These are phyloP conservation scores for Choloepus hoffmanni DNA, from an alignment of 2,113 vertebrate genomes.

Conservation along the genomic window DNA sequence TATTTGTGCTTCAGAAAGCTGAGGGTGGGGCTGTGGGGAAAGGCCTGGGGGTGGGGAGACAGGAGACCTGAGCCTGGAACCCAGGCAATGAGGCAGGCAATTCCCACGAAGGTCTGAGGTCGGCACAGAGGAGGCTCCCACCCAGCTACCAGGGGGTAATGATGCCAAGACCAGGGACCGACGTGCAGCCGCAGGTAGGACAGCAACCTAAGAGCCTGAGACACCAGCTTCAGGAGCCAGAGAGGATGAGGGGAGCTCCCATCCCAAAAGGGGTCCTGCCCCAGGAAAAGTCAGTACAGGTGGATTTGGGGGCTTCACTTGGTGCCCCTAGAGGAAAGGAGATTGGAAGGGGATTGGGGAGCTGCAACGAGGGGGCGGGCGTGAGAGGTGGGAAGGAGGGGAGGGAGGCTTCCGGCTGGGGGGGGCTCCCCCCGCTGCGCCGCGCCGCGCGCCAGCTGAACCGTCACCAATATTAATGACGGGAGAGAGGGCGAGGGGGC, in stretches of 20 bases:
- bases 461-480: conserved; percentile 54
- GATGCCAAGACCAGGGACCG: not conserved
- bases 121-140: not conserved
- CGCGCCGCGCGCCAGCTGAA: conserved; percentile 22
- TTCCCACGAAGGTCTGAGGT: not conserved
- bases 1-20: not conserved
- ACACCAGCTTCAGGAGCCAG: not conserved
- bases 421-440: not conserved
- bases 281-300: not conserved
- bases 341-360: not conserved
- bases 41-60: not conserved
- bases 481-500: conserved; percentile 63
- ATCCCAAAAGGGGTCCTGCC: no score
- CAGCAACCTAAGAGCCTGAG: accelerated
- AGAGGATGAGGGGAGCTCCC: no score
- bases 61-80: not conserved
- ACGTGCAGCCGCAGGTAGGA: not conserved
- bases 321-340: not conserved
- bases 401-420: not conserved
- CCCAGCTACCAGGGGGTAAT: not conserved
- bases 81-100: not conserved
- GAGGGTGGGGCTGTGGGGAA: no score
- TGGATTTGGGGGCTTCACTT: not conserved
- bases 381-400: not conserved
- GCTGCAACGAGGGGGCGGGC: not conserved